Conservation (phyloP, 1,140 invertebrate genomes). For the Ooceraea biroi region DNA sequence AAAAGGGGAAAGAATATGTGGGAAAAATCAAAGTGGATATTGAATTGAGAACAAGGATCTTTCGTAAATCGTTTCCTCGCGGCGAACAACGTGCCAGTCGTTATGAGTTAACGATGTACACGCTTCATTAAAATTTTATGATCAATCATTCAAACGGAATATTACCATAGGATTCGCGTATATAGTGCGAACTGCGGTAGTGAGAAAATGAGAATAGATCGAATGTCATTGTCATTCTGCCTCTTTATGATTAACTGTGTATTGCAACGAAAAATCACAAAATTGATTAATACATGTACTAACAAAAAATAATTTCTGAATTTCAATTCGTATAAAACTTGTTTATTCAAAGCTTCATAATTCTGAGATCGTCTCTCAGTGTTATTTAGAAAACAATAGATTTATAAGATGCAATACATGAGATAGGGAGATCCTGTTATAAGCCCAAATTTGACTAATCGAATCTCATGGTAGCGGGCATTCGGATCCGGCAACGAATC, state of each 20-base stretch:
- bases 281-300: too few relatives aligned
- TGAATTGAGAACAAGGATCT: conserved; percentile 12
- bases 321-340: not conserved
- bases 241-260: not conserved
- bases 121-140: conserved; percentile 14
- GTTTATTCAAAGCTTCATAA: not conserved
- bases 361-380: not conserved
- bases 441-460: conserved; percentile 27
- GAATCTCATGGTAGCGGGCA: conserved; percentile 45
- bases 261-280: not conserved
- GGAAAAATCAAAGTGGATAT: conserved; percentile 13
- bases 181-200: not conserved
- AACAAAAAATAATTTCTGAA: not conserved
- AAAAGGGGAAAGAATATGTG: conserved; percentile 39
- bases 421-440: not conserved
- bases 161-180: not conserved
- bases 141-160: conserved; percentile 9
- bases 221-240: not conserved
- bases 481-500: not conserved
- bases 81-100: conserved; percentile 2
- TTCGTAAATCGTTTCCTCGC: conserved; percentile 19
- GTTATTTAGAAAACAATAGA: not conserved
- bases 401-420: not conserved
- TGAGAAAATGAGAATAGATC: not conserved
- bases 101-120: conserved; percentile 3